phyloP scores from a whole-genome alignment of 2,888 invertebrate genomes.

The Pyrrhia umbra region DNA sequence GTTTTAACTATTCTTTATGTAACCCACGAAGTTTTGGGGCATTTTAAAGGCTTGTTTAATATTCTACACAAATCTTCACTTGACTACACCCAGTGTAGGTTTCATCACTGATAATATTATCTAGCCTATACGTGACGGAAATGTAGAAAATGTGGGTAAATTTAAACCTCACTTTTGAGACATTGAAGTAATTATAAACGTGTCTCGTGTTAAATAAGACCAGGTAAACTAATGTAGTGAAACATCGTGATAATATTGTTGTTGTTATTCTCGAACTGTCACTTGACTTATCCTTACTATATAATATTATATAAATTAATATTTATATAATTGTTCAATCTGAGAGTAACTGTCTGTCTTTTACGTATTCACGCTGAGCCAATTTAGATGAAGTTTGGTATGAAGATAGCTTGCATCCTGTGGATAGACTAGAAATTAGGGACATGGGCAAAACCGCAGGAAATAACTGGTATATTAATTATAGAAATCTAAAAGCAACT shows the following conservation, averaged over 20 bases:
- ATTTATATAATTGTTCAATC: too few relatives aligned
- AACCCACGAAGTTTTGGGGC: conserved; percentile 1
- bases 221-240: neutral
- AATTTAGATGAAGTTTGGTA: too few relatives aligned
- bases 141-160: neutral
- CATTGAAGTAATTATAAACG: neutral
- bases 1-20: neutral
- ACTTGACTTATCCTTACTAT: too few relatives aligned
- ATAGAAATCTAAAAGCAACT: too few relatives aligned
- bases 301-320: too few relatives aligned
- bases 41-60: conserved; percentile 9
- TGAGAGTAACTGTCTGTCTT: too few relatives aligned
- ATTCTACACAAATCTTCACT: conserved; percentile 30
- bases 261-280: too few relatives aligned
- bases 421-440: too few relatives aligned
- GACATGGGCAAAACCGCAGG: too few relatives aligned
- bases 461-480: too few relatives aligned
- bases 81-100: conserved; percentile 1
- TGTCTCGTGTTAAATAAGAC: neutral
- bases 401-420: too few relatives aligned
- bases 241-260: neutral
- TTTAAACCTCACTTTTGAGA: neutral
- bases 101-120: conserved; percentile 1
- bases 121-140: conserved; percentile 1
- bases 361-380: too few relatives aligned